phyloP scores from a whole-genome alignment of 2,797 vertebrate species.

The Semotilus atromaculatus region DNA sequence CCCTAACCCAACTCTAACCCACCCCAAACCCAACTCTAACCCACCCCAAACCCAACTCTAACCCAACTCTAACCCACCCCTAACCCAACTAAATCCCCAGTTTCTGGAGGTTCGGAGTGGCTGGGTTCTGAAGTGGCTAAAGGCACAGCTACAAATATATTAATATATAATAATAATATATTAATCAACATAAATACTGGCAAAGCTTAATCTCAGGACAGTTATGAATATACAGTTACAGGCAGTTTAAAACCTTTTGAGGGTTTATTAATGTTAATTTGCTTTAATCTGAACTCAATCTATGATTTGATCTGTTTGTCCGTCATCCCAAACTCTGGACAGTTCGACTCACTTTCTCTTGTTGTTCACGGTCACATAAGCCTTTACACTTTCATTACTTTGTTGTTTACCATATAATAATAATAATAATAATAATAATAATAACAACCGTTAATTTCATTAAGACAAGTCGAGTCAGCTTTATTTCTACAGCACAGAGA shows the following conservation, averaged over 20 bases:
- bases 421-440: no score
- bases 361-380: not conserved
- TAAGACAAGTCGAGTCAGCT: no score
- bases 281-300: not conserved
- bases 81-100: no score
- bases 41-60: no score
- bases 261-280: not conserved
- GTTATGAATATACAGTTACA: not conserved
- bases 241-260: not conserved
- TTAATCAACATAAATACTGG: not conserved
- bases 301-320: not conserved
- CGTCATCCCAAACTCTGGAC: not conserved
- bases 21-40: no score
- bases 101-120: no score
- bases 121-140: conserved; percentile 20
- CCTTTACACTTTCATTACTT: not conserved
- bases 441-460: not conserved
- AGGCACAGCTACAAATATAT: conserved; percentile 39
- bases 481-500: no score
- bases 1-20: no score
- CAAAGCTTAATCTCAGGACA: not conserved
- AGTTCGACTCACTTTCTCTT: not conserved
- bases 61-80: no score
- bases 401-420: not conserved
- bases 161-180: not conserved